These are phyloP conservation scores for Bradypodion ventrale DNA, from an alignment of 2,797 vertebrate genomes.

Conservation along the genomic window DNA sequence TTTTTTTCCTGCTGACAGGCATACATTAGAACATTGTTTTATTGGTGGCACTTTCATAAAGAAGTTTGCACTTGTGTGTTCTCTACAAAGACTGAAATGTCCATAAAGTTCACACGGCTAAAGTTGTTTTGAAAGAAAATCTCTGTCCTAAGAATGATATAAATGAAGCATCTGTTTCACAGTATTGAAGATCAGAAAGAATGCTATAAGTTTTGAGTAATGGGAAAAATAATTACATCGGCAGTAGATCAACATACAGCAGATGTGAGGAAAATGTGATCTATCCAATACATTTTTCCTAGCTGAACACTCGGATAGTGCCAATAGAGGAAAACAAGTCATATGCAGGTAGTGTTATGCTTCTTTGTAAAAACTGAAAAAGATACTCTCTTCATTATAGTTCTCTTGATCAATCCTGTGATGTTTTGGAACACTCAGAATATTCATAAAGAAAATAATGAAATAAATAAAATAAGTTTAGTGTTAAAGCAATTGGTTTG, in stretches of 20 bases:
- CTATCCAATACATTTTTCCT: conserved; percentile 12
- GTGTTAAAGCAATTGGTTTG: neutral
- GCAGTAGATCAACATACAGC: conserved; percentile 32
- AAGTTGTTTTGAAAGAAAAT: neutral
- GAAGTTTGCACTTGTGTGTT: neutral
- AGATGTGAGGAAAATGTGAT: conserved; percentile 32
- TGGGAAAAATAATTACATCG: neutral
- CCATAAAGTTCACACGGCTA: neutral
- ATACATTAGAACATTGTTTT: neutral
- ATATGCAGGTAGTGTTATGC: neutral
- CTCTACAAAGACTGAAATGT: neutral
- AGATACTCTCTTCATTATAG: neutral
- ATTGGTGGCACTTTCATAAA: neutral
- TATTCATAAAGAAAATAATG: neutral
- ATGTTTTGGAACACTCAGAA: neutral
- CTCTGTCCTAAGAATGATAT: neutral
- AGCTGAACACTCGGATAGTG: neutral
- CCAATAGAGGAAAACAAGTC: neutral
- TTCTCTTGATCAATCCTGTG: neutral
- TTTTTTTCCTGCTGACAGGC: neutral
- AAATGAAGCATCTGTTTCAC: conserved; percentile 25
- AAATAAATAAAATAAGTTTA: neutral
- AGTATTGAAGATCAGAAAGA: conserved; percentile 40
- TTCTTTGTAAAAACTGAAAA: neutral
- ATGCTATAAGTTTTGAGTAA: neutral